Conservation (phyloP, 2,797 vertebrate species). For the Semotilus atromaculatus region DNA sequence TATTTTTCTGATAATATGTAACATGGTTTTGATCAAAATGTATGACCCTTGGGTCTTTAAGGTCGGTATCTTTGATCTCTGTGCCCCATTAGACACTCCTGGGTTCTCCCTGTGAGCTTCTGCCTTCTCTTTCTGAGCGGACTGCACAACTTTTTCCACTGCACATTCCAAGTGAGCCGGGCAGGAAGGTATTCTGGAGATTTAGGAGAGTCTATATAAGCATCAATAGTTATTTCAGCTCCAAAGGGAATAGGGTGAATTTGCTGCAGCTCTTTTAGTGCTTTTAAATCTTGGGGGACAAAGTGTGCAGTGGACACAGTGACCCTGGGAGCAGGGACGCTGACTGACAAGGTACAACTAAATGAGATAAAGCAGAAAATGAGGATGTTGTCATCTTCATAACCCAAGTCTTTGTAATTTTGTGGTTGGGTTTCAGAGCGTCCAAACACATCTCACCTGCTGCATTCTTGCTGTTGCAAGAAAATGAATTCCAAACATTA, state of each 20-base stretch:
- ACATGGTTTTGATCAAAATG: slow-evolving; percentile 74
- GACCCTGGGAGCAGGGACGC: slow-evolving; percentile 39
- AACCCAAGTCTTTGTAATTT: neutral
- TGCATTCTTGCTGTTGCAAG: slow-evolving; percentile 68
- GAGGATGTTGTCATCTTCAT: slow-evolving; percentile 1
- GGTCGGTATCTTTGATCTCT: slow-evolving; percentile 74
- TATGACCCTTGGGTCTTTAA: slow-evolving; percentile 68
- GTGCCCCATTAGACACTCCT: slow-evolving; percentile 74
- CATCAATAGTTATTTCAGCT: slow-evolving; percentile 80
- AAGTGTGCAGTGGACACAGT: slow-evolving; percentile 48
- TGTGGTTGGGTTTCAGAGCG: slow-evolving; percentile 32
- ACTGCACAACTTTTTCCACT: slow-evolving; percentile 76
- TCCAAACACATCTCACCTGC: slow-evolving; percentile 67
- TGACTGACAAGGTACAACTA: neutral
- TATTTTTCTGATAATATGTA: slow-evolving; percentile 79
- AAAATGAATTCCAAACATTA: slow-evolving; percentile 76
- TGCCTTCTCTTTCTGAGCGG: slow-evolving; percentile 74
- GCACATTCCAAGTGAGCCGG: slow-evolving; percentile 78
- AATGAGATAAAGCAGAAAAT: slow-evolving; percentile 15
- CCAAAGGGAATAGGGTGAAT: slow-evolving; percentile 75
- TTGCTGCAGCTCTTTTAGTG: slow-evolving; percentile 71
- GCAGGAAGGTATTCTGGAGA: slow-evolving; percentile 82
- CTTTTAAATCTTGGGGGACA: slow-evolving; percentile 62
- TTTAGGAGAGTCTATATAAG: slow-evolving; percentile 81
- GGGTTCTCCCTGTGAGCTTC: slow-evolving; percentile 63